These are phyloP conservation scores for Gymnothorax reevesii DNA, from an alignment of 2,797 vertebrate genomes.

Conservation along the genomic window DNA sequence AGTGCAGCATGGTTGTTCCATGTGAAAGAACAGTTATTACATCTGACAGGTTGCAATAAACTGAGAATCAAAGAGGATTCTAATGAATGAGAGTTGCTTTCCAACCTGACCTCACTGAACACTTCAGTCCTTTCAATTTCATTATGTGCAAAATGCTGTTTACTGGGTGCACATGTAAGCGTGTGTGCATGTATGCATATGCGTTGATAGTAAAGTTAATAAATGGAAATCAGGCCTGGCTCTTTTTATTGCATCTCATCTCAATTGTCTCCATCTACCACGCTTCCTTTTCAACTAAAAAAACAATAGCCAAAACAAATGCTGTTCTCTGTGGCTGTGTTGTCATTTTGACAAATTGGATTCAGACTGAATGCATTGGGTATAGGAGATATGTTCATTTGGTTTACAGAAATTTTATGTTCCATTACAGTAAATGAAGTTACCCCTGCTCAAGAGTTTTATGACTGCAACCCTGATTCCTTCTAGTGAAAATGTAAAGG, in stretches of 20 bases:
- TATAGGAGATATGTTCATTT: not conserved
- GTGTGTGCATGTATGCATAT: no score
- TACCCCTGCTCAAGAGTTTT: not conserved
- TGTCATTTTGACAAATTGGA: not conserved
- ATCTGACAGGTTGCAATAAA: conserved; percentile 19
- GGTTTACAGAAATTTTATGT: not conserved
- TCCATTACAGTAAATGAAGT: not conserved
- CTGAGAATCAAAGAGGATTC: conserved; percentile 15
- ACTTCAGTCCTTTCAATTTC: not conserved
- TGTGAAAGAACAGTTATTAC: conserved; percentile 21
- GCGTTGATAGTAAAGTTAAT: not conserved
- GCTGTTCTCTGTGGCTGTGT: not conserved
- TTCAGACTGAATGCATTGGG: not conserved
- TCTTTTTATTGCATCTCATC: not conserved
- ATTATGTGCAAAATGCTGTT: not conserved
- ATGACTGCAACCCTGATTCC: not conserved
- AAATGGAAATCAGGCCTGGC: not conserved
- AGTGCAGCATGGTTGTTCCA: not conserved
- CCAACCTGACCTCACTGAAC: not conserved
- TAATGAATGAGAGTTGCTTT: conserved; percentile 6
- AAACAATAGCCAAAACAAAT: not conserved
- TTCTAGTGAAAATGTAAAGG: not conserved
- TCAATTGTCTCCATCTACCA: not conserved
- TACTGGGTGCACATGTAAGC: not conserved
- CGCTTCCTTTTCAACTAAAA: not conserved